These are phyloP conservation scores for Archaeoteleia sp. DNA, from an alignment of 2,888 invertebrate genomes.

Conservation along the genomic window DNA sequence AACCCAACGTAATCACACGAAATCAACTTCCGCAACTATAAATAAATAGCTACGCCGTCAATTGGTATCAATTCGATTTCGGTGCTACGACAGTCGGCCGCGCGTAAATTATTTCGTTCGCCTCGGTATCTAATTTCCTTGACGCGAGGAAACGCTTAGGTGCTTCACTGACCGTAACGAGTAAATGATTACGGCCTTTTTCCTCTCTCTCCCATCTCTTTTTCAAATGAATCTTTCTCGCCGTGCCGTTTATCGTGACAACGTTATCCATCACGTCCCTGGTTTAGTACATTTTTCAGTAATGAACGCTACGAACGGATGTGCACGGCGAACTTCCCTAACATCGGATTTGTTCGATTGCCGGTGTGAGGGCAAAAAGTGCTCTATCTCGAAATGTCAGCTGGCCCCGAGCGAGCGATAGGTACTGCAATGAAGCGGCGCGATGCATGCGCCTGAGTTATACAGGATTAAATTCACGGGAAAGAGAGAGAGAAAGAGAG, in stretches of 20 bases:
- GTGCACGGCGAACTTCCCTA: constrained; percentile 17
- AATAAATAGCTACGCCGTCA: not conserved
- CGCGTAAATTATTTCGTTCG: constrained; percentile 29
- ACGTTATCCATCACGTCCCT: constrained; percentile 56
- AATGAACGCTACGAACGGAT: constrained; percentile 37
- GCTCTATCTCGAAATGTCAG: constrained; percentile 63
- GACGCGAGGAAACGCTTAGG: constrained; percentile 39
- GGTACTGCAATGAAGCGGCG: constrained; percentile 51
- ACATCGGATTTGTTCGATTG: constrained; percentile 31
- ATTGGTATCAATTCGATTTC: constrained; percentile 5
- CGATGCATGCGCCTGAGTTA: constrained; percentile 59
- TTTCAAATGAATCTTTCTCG: constrained; percentile 37
- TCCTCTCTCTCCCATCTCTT: constrained; percentile 9
- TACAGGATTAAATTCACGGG: constrained; percentile 60
- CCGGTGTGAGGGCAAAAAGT: constrained; percentile 41
- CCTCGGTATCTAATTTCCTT: constrained; percentile 16
- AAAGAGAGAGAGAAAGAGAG: constrained; percentile 19
- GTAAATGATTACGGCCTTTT: constrained; percentile 36
- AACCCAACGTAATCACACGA: not conserved
- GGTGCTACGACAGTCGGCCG: constrained; percentile 10
- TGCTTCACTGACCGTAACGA: constrained; percentile 44
- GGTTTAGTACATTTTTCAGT: constrained; percentile 52
- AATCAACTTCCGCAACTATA: constrained; percentile 8
- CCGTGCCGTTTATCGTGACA: constrained; percentile 33
- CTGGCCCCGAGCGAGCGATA: constrained; percentile 56